Percentiles rank a stretch among this genome's conserved stretches.
Conservation (phyloP, 2,797 vertebrate species). For the Ctenopoma multispine region DNA sequence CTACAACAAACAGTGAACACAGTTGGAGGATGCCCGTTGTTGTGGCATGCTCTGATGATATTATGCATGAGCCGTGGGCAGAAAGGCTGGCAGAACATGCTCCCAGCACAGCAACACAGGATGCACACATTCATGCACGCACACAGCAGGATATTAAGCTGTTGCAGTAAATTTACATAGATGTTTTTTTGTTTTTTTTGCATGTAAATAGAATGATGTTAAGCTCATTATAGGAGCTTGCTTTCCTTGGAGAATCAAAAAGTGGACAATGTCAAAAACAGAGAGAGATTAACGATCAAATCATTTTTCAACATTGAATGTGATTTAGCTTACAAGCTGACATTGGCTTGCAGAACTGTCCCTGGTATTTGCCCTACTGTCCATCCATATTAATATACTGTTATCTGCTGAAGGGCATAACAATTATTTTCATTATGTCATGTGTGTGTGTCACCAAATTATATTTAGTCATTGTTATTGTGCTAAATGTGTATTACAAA, state of each 20-base stretch:
- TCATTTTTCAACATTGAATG: constrained; percentile 55
- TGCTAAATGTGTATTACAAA: constrained; percentile 25
- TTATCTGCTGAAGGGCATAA: constrained; percentile 43
- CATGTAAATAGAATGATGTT: constrained; percentile 55
- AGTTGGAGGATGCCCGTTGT: constrained; percentile 64
- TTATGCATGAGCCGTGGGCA: constrained; percentile 77
- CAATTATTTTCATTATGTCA: constrained; percentile 59
- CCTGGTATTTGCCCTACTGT: constrained; percentile 38
- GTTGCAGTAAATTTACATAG: constrained; percentile 55
- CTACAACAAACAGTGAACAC: constrained; percentile 33
- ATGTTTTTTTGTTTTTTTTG: constrained; percentile 13
- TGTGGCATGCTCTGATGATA: constrained; percentile 80
- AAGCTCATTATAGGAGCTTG: constrained; percentile 45
- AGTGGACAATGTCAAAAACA: constrained; percentile 41
- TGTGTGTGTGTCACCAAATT: constrained; percentile 24
- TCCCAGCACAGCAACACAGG: constrained; percentile 72
- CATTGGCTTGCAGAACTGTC: constrained; percentile 46
- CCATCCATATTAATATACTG: constrained; percentile 51
- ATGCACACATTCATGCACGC: constrained; percentile 62
- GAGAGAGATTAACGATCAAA: constrained; percentile 64
- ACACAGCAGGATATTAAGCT: constrained; percentile 65
- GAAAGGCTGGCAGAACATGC: constrained; percentile 79
- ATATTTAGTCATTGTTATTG: constrained; percentile 40
- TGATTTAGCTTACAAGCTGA: constrained; percentile 54
- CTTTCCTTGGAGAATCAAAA: constrained; percentile 54